phyloP scores from a whole-genome alignment of 37 sponge, comb jelly and placozoan genomes.

The Lycopodina hypogea region DNA sequence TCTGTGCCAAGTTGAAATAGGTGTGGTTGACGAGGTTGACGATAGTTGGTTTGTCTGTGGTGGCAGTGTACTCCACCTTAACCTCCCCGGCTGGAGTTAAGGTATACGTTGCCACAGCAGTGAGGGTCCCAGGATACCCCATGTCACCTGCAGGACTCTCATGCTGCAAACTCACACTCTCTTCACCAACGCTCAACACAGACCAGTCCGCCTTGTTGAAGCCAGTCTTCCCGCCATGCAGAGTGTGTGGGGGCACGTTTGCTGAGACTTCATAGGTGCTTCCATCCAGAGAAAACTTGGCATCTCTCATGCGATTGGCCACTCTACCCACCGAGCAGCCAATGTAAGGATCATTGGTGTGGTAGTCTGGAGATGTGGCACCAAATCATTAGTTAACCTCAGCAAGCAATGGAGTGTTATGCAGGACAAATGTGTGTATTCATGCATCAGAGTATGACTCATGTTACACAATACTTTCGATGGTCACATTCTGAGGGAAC shows the following conservation, averaged over 20 bases:
- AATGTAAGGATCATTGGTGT: constrained; percentile 56
- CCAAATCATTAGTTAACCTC: too few relatives aligned
- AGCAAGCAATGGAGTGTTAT: background rate
- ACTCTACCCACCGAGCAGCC: constrained; percentile 90
- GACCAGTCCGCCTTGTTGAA: constrained; percentile 79
- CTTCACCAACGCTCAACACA: constrained; percentile 4
- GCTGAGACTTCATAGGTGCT: constrained; percentile 57
- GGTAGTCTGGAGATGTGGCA: constrained; percentile 14
- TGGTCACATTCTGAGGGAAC: background rate
- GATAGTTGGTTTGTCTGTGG: constrained; percentile 64
- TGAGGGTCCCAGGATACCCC: constrained; percentile 88
- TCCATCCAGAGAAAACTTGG: constrained; percentile 75
- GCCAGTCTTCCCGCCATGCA: constrained; percentile 86
- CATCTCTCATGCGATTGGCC: constrained; percentile 79
- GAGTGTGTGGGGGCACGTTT: constrained; percentile 72
- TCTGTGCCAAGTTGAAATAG: constrained; percentile 90
- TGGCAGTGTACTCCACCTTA: constrained; percentile 66
- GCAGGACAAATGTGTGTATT: background rate
- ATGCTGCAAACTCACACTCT: constrained; percentile 44
- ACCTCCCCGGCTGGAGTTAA: constrained; percentile 61
- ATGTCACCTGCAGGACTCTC: constrained; percentile 78
- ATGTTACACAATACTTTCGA: background rate
- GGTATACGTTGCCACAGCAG: constrained; percentile 43
- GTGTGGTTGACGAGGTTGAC: constrained; percentile 88
- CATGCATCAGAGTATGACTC: background rate